These are phyloP conservation scores for Synanthedon vespiformis DNA, from an alignment of 2,888 invertebrate genomes.

Conservation along the genomic window DNA sequence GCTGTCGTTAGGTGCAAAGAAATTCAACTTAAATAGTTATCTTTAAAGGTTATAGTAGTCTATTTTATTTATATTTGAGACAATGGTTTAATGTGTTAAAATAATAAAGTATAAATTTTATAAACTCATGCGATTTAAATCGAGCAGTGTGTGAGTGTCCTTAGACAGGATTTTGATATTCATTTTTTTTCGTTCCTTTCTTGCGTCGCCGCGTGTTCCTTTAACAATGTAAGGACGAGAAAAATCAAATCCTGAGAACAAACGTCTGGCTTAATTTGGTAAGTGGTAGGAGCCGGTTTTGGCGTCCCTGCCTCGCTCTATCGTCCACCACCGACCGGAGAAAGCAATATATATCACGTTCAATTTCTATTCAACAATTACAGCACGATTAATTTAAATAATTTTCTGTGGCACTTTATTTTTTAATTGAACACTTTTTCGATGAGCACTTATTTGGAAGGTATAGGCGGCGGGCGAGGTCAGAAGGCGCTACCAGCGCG, in stretches of 20 bases:
- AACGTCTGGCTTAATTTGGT: constrained; percentile 99
- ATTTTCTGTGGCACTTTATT: constrained; percentile 5
- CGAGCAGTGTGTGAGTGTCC: not conserved
- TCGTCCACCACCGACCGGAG: constrained; percentile 14
- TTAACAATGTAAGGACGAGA: constrained; percentile 90
- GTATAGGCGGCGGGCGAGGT: constrained; percentile 53
- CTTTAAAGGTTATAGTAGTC: too few relatives aligned
- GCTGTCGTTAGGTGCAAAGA: too few relatives aligned
- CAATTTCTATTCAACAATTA: constrained; percentile 15
- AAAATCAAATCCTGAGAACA: constrained; percentile 98
- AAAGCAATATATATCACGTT: not conserved
- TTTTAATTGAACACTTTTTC: not conserved
- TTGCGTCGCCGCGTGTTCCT: constrained; percentile 73
- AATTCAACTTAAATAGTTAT: too few relatives aligned
- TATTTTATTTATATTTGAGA: too few relatives aligned
- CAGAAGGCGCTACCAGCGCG: constrained; percentile 50
- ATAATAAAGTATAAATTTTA: too few relatives aligned
- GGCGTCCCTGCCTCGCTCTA: constrained; percentile 54
- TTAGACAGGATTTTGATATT: constrained; percentile 21
- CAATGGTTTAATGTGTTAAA: too few relatives aligned
- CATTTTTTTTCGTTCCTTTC: constrained; percentile 65
- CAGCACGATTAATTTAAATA: constrained; percentile 18
- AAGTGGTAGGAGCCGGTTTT: constrained; percentile 76
- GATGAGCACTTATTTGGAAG: constrained; percentile 7
- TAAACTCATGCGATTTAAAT: not conserved